phyloP scores from a whole-genome alignment of 2,797 vertebrate species.

The Bradypodion pumilum region DNA sequence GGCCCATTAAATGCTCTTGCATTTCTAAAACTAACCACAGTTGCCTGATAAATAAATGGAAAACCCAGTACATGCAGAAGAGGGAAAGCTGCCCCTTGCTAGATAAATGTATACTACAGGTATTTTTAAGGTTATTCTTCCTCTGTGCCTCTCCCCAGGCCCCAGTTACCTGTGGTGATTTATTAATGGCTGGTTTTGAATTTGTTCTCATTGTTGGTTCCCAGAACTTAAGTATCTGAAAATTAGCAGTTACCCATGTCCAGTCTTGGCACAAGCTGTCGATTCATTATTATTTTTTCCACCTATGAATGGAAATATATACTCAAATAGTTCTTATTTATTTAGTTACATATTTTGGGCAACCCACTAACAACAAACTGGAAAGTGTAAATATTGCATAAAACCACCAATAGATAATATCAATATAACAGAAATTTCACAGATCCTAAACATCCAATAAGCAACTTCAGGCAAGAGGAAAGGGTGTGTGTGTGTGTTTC shows the following conservation, averaged over 20 bases:
- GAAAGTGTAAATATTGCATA: background rate
- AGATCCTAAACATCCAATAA: background rate
- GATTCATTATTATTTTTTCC: slow-evolving; percentile 5
- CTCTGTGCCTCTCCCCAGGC: rapidly evolving
- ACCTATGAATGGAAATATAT: background rate
- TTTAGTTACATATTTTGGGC: background rate
- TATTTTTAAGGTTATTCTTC: slow-evolving; percentile 24
- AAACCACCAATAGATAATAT: background rate
- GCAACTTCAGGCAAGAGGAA: background rate
- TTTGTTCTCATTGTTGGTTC: background rate
- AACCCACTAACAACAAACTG: background rate
- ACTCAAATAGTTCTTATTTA: background rate
- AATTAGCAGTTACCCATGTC: background rate
- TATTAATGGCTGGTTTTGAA: slow-evolving; percentile 28
- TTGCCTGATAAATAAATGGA: slow-evolving; percentile 6
- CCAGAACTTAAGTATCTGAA: background rate
- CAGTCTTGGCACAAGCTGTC: background rate
- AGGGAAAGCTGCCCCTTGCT: background rate
- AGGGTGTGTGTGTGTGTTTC: too few species aligned
- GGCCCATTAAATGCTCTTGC: slow-evolving; percentile 20
- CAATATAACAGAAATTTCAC: too few species aligned
- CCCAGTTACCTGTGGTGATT: slow-evolving; percentile 1
- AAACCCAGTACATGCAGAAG: background rate
- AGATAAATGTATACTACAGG: background rate
- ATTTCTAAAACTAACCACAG: slow-evolving; percentile 21